Conservation (phyloP, 2,113 vertebrate species). For the Psophia crepitans region DNA sequence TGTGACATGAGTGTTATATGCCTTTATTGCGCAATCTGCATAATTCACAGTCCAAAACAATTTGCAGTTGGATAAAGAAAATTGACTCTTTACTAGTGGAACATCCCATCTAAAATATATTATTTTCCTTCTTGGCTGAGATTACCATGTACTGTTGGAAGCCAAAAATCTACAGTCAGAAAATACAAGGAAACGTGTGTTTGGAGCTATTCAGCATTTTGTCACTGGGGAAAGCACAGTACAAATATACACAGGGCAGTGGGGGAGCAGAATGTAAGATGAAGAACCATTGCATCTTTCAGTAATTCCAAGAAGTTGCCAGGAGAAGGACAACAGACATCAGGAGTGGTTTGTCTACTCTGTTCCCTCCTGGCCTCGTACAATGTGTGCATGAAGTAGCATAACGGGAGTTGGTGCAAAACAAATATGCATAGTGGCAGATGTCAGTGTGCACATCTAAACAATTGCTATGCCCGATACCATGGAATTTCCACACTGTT, state of each 20-base stretch:
- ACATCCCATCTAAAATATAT: background rate
- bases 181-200: background rate
- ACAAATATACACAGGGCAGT: background rate
- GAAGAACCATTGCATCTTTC: background rate
- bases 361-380: background rate
- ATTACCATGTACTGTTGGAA: background rate
- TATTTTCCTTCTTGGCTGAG: slow-evolving; percentile 48
- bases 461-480: slow-evolving; percentile 23
- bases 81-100: background rate
- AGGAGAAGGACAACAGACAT: background rate
- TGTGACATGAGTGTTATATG: slow-evolving; percentile 19
- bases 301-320: slow-evolving; percentile 12
- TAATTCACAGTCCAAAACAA: background rate
- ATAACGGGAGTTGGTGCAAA: slow-evolving; percentile 25
- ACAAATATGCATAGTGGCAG: slow-evolving; percentile 46
- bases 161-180: background rate
- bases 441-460: slow-evolving; percentile 26
- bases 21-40: slow-evolving; percentile 27
- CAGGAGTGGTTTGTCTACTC: background rate
- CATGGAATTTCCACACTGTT: slow-evolving; percentile 46
- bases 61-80: slow-evolving; percentile 13
- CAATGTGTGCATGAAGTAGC: background rate
- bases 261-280: background rate
- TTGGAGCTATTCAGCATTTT: slow-evolving; percentile 10
- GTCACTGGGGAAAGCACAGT: background rate